Evolutionary conservation across 2,113 vertebrate species (phyloP).

Genomic region (Antennarius striatus): DNA sequence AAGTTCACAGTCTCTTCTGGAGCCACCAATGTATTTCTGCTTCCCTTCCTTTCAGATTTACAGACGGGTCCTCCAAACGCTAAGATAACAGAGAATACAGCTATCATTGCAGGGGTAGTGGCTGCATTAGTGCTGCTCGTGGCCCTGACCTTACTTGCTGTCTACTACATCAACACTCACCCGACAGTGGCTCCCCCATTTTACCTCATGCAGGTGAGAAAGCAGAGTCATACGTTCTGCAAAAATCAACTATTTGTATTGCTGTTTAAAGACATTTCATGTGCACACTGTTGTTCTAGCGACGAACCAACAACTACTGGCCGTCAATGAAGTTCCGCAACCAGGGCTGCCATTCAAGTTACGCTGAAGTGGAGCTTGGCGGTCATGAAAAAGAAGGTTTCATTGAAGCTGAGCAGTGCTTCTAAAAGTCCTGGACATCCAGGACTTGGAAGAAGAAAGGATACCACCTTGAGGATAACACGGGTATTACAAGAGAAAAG

Average conservation of each 20-base stretch:
- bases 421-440: slow-evolving; percentile 65
- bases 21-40: not conserved
- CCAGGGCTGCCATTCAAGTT: slow-evolving; percentile 81
- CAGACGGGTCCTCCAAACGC: slow-evolving; percentile 61
- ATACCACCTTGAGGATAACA: slow-evolving; percentile 45
- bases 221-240: not conserved
- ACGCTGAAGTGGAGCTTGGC: slow-evolving; percentile 88
- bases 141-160: slow-evolving; percentile 82
- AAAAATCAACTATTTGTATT: not conserved
- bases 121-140: slow-evolving; percentile 86
- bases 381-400: slow-evolving; percentile 93
- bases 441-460: slow-evolving; percentile 20
- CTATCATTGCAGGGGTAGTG: slow-evolving; percentile 87
- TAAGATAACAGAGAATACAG: slow-evolving; percentile 78
- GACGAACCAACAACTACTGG: slow-evolving; percentile 88
- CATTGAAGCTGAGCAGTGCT: slow-evolving; percentile 92
- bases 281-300: slow-evolving; percentile 70
- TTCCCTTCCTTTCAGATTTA: slow-evolving; percentile 46
- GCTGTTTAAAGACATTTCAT: not conserved
- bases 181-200: slow-evolving; percentile 86
- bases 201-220: slow-evolving; percentile 90
- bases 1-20: too few relatives aligned
- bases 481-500: slow-evolving; percentile 34
- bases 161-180: slow-evolving; percentile 89
- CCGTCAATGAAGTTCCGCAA: slow-evolving; percentile 94